Percentiles rank a stretch among this genome's conserved stretches.
Conservation (phyloP, 2,888 invertebrate species). For the Phyllotreta cruciferae region DNA sequence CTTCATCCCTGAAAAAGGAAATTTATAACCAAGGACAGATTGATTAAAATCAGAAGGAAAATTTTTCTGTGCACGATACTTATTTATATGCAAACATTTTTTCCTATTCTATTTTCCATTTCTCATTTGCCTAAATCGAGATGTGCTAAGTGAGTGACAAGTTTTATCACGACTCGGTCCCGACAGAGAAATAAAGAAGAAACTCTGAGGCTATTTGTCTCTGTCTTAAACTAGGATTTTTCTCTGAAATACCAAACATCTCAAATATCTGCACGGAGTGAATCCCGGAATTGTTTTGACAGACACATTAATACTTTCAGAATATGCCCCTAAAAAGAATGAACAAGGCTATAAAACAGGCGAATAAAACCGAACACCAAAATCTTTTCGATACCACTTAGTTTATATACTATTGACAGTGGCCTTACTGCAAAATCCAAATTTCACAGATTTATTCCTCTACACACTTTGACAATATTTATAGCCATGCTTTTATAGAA, state of each 20-base stretch:
- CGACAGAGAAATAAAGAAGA: conserved; percentile 22
- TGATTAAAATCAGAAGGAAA: too few species aligned
- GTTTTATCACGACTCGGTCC: conserved; percentile 18
- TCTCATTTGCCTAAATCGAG: conserved; percentile 17
- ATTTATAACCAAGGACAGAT: too few species aligned
- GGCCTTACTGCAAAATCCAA: too few species aligned
- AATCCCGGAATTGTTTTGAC: conserved; percentile 27
- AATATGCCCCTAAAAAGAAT: conserved; percentile 23
- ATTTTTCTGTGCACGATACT: too few species aligned
- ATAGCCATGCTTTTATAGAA: too few species aligned
- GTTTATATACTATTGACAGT: conserved; percentile 17
- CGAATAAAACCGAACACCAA: conserved; percentile 3
- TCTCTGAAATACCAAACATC: conserved; percentile 21
- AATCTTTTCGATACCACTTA: conserved; percentile 2
- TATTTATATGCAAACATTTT: too few species aligned
- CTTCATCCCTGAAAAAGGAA: too few species aligned
- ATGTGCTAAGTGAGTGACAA: conserved; percentile 25
- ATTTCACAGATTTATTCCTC: too few species aligned
- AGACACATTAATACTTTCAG: conserved; percentile 26
- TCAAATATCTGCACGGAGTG: conserved; percentile 27
- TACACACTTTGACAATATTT: too few species aligned
- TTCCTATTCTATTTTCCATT: too few species aligned
- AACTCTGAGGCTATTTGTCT: conserved; percentile 20
- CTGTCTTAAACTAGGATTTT: conserved; percentile 20
- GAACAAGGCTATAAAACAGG: conserved; percentile 19